Percentiles rank a stretch among this genome's conserved stretches.
phyloP scores from a whole-genome alignment of 1,140 invertebrate genomes.

The Aphelenchoides avenae region DNA sequence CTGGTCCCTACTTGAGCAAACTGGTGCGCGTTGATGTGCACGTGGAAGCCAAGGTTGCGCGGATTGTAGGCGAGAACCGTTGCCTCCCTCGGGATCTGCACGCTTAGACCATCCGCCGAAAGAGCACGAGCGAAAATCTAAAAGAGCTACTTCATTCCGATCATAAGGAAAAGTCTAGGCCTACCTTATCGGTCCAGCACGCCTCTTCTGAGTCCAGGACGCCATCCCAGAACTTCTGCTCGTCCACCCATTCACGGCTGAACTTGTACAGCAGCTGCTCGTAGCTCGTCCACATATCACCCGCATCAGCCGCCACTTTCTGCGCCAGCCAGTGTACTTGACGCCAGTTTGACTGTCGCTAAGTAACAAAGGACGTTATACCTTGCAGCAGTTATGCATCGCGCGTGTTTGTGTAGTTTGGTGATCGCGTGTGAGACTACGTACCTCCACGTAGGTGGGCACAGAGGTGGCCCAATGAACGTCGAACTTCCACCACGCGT shows the following conservation, averaged over 20 bases:
- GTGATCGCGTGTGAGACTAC: too few relatives aligned
- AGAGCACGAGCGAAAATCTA: constrained; percentile 12
- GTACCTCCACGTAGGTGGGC: constrained; percentile 65
- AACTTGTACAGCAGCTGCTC: constrained; percentile 35
- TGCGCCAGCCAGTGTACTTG: constrained; percentile 57
- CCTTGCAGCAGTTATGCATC: too few relatives aligned
- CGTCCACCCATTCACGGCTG: constrained; percentile 27
- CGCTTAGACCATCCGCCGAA: constrained; percentile 4
- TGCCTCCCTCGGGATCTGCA: not conserved
- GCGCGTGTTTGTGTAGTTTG: too few relatives aligned
- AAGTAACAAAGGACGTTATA: too few relatives aligned
- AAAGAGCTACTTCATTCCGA: not conserved
- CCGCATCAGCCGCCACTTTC: constrained; percentile 40
- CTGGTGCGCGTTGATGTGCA: constrained; percentile 44
- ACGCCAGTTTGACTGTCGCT: constrained; percentile 51
- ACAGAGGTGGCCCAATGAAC: constrained; percentile 63
- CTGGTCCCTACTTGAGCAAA: constrained; percentile 36
- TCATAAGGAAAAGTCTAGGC: not conserved
- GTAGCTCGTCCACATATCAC: constrained; percentile 13
- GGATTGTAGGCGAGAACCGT: constrained; percentile 37
- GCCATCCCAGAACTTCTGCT: constrained; percentile 41
- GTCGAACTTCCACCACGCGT: constrained; percentile 52
- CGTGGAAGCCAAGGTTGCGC: constrained; percentile 22
- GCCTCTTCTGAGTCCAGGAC: constrained; percentile 39
- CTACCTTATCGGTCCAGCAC: constrained; percentile 42